Base-by-base conservation (phyloP, 2,888 invertebrate species). In the Calameuta pallipes region DNA sequence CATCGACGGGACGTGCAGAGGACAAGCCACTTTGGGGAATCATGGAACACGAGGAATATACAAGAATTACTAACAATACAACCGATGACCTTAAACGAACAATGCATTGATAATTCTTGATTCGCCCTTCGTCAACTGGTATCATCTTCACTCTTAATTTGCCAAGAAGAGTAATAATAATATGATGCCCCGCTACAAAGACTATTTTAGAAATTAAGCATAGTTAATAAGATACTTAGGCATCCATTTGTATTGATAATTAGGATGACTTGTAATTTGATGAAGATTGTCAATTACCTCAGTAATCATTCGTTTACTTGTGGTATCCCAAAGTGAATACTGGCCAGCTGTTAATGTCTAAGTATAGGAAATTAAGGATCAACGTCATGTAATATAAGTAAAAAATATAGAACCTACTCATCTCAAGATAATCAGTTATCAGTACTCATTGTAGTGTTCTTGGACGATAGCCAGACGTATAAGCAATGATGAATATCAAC, bases 21-120 rank as follows among this genome's bases (percentile, higher is more conserved):
- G 86, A 83, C 4, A 76, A 87, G 15, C 88, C 90, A 3, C 83
- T 91, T 4, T 91, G 91, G 91, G 90, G 91, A 3, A 90, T 91
- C 23, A 91, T 91, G 91, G 91, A 90, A 74, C 91, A 90, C 81
- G 91, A 91, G 37, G 86, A 89, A 13, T 87, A 90, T 69, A 89
- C 88, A 9, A 56, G 56, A 56, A 23, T 56, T 9, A 56, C 2
- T 15, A 78, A 37, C 11, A 31, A 78, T 34, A 30, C 68, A 41
- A 56, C 23, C 9, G 56, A 56, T 23, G 56, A 56, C 1, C 23
- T 56, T 56, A 9, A 9, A 9, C 56, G 56, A 56, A 23, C 9
- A 23, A 56, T 23, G 15, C 56, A 23, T 56, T 2, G 56, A 56
- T 56, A 56, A 56, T 56, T 56, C 6, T 56, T 56, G 9, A 56